phyloP scores from a whole-genome alignment of 2,113 vertebrate species.

The Empidonax alnorum region DNA sequence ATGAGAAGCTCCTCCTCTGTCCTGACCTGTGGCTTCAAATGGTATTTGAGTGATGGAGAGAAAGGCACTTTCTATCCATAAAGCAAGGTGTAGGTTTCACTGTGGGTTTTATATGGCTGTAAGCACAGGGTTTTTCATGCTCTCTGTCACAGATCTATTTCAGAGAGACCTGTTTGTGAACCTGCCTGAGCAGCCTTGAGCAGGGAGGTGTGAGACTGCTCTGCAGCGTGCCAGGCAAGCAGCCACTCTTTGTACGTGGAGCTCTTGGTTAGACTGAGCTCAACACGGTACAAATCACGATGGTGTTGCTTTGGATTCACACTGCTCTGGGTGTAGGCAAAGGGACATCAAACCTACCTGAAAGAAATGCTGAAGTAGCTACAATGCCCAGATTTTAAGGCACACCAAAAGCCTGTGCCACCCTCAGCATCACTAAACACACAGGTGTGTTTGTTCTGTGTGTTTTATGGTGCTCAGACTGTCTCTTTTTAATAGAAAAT shows the following conservation, averaged over 20 bases:
- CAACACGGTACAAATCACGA: background rate
- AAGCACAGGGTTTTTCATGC: background rate
- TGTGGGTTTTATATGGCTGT: background rate
- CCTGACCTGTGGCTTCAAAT: background rate
- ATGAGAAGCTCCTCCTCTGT: background rate
- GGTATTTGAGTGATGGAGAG: background rate
- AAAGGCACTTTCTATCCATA: background rate
- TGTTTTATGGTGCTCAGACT: background rate
- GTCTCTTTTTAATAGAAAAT: background rate
- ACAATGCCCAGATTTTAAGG: background rate
- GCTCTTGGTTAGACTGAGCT: background rate
- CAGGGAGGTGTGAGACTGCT: background rate
- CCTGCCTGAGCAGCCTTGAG: background rate
- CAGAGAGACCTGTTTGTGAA: background rate
- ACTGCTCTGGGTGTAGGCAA: background rate
- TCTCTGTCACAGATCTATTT: background rate
- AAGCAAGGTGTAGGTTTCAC: background rate
- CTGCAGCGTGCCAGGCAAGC: background rate
- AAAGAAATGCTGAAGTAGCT: background rate
- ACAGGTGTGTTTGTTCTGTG: background rate
- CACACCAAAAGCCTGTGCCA: background rate
- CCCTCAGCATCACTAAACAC: background rate
- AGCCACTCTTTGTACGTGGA: fast-evolving
- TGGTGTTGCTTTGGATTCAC: background rate
- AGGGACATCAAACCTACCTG: background rate